Evolutionary conservation across 2,113 vertebrate genomes (phyloP), one percentile per base, ranked within the genome.

Genomic region (Colaptes auratus): DNA sequence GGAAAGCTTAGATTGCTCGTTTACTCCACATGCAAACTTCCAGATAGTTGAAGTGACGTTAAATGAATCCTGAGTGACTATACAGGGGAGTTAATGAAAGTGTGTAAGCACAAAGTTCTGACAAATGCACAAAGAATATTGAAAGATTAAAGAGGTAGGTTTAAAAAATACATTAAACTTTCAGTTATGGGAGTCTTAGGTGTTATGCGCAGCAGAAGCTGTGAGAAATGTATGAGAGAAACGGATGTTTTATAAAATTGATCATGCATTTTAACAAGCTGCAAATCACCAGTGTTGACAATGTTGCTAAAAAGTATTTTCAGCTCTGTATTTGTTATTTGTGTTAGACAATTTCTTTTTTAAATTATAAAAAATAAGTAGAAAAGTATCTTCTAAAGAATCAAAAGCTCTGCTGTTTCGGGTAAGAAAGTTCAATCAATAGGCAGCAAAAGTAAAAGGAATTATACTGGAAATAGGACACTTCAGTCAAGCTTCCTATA

Each of bases 151-250:
- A 96, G 95, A 93, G 53, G 11, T 25, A 67, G 76, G n/a, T 89
- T 95, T 96, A 84, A 96, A 95, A 96, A 94, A 95, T 96, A 77
- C 87, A 95, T 96, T 95, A 92, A 91, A 91, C 87, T 70, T 92
- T 93, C 89, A 93, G 84, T 93, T 92, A 66, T 10, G 14, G 59
- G 28, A 93, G 53, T 74, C 96, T 87, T 89, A 76, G 60, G 84
- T 89, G 78, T 31, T 88, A 28, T 4, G 30, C 2, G 1, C 60
- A 71, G 75, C 72, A 92, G 74, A 94, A 83, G 75, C 69, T 81
- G 15, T 2, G 10, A 82, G 85, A 93, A 96, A 80, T 52, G 2
- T 48, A 82, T 82, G 60, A 91, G 52, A 76, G 60, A 72, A 84
- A 64, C 25, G 53, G 79, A 80, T 89, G 78, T 92, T 95, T 92